Evolutionary conservation across 2,797 vertebrate genomes (phyloP), one percentile per base, ranked within the genome.

Genomic region (Brachymystax lenok): DNA sequence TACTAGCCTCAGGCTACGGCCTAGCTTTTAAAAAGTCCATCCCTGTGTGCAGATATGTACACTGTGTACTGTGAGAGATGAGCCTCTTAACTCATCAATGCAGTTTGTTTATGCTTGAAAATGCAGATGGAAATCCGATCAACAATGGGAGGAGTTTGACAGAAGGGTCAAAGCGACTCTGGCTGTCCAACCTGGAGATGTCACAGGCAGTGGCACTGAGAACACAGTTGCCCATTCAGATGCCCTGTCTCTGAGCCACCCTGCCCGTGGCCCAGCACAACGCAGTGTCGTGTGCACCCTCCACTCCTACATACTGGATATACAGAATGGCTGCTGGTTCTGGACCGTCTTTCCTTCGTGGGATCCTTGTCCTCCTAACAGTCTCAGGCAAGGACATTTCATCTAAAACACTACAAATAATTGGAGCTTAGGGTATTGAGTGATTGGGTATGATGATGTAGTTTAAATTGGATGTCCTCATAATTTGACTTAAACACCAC

Each of bases 341-440:
- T 75, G 46, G 71, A 69, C 40, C 79, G 56, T 28, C 69, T 72
- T 71, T 21, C 27, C 75, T 80, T n/a, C 63, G 33, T 75, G 81
- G 78, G 71, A 77, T 82, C 64, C 28, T 86, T 83, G 68, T 88
- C 73, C 17, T 85, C 73, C 17, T 84, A 40, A 24, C 76, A 68
- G 3, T 91, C 56, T 87, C 91, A 92, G 93, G 93, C 89, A 85
- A 94, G 89, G 24, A 67, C 27, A 33, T 13, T 1, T 19, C 63
- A 69, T 77, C 71, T 51, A 8, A 28, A 24, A 70, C 19, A 46
- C 19, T 21, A n/a, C 33, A 35, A 59, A 21, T 6, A 6, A 19
- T 27, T 27, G 61, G 61, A 13, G 21, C 0, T 12, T 12, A 27
- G 61, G 61, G 17, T 56, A 6, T 12, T 14, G 21, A 14, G 8